Evolutionary conservation across 2,888 invertebrate species (phyloP), one percentile per base, ranked within the genome.

Genomic region (Polymixis lichenea): DNA sequence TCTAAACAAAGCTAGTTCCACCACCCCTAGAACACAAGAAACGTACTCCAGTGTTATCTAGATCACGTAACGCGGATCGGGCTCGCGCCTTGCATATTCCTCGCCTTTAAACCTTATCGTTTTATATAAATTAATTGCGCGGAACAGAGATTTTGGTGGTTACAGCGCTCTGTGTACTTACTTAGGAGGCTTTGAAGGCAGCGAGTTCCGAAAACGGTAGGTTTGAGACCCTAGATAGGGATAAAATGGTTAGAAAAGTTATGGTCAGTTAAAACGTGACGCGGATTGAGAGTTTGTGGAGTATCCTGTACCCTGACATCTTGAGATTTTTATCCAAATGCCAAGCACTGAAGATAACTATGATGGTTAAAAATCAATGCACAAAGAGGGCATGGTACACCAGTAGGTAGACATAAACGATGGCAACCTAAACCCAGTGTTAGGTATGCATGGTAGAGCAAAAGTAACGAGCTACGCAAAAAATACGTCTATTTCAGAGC

Each of bases 61-160:
- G 92, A 93, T 94, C 95, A 95, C 96, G 96, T 95, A 89, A 88
- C 91, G 87, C 90, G 89, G 87, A 89, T 88, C 88, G 90, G 85
- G 93, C 92, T 92, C 95, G 93, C 95, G 95, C 90, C 95, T 94
- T 94, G 96, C 96, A 96, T 95, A 95, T 95, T 95, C 95, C 95
- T 84, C 90, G 93, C 90, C 91, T 93, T 92, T 93, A 92, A 94
- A 94, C 94, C 95, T 96, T 96, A 96, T 96, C 96, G 95, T 95
- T 94, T 94, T 92, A 93, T 92, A 93, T 94, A 93, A 95, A 95
- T 95, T 96, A 96, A 96, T 95, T 94, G 93, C 91, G 89, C 88
- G 89, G 92, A 91, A 91, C 91, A 91, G 91, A 91, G 91, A 92
- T 92, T 90, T 89, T 90, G 87, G 86, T 75, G 86, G 89, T 83